Conservation (phyloP, 2,113 vertebrate genomes). For the Chrysemys picta region DNA sequence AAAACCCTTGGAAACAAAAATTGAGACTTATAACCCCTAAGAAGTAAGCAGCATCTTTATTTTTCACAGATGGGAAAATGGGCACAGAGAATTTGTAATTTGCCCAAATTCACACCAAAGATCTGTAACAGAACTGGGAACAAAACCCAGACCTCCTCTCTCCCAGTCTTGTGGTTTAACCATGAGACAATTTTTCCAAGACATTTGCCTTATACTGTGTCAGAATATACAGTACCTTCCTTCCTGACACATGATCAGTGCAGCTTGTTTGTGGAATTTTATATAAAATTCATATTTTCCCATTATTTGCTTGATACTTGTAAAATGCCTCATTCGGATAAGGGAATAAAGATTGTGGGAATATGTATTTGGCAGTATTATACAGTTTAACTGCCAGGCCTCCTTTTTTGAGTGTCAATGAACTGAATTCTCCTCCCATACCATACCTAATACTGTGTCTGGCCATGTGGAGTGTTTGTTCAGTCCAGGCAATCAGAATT, state of each 20-base stretch:
- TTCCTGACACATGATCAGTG: neutral
- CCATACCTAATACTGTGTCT: neutral
- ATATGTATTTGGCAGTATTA: neutral
- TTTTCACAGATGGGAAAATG: conserved; percentile 51
- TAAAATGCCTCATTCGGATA: neutral
- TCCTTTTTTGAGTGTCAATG: neutral
- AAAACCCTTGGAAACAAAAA: neutral
- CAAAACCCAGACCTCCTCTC: neutral
- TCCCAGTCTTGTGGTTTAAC: conserved; percentile 47
- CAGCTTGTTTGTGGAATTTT: neutral
- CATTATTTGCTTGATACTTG: neutral
- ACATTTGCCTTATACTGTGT: neutral
- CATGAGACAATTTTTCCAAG: conserved; percentile 18
- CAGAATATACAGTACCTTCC: neutral
- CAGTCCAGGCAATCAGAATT: neutral
- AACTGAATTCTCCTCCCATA: neutral
- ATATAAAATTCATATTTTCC: neutral
- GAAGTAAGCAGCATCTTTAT: neutral
- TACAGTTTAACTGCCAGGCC: neutral
- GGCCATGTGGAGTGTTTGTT: neutral
- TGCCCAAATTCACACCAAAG: conserved; percentile 37
- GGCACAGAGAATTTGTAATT: conserved; percentile 61
- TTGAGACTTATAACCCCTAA: neutral
- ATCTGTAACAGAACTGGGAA: neutral
- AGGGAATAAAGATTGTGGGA: neutral